These are phyloP conservation scores for Pandemis corylana DNA, from an alignment of 2,888 invertebrate species.

Conservation along the genomic window DNA sequence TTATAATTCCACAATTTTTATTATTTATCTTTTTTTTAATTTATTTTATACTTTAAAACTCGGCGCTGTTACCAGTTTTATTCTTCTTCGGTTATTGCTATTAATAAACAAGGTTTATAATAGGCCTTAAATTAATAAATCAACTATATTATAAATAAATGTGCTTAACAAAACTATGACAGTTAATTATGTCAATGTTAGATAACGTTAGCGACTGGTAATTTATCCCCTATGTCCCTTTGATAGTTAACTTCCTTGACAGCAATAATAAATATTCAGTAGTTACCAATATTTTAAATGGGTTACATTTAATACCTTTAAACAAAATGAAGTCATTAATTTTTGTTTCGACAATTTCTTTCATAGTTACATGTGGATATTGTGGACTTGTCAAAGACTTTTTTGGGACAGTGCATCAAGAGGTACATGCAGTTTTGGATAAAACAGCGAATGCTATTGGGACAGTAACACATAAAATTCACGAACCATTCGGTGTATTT, in stretches of 20 bases:
- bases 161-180: no score
- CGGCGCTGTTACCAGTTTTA: no score
- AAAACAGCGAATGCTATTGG: slow-evolving; percentile 18
- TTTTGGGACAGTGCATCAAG: neutral
- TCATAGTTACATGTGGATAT: slow-evolving; percentile 12
- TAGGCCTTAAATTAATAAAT: no score
- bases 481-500: slow-evolving; percentile 15
- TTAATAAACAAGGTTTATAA: no score
- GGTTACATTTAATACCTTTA: neutral
- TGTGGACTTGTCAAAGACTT: slow-evolving; percentile 27
- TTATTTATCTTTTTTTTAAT: no score
- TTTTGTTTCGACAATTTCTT: slow-evolving; percentile 3
- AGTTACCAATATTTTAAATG: neutral
- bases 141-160: no score
- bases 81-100: no score
- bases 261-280: neutral
- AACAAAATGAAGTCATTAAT: slow-evolving; percentile 29
- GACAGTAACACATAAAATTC: slow-evolving; percentile 19
- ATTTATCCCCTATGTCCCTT: slow-evolving; percentile 2
- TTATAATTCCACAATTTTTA: no score
- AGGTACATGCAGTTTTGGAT: slow-evolving; percentile 8
- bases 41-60: no score
- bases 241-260: slow-evolving; percentile 2
- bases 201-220: neutral
- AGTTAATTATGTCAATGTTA: no score